A percentile compares a stretch with the other conserved stretches of the same genome.
Evolutionary conservation across 2,888 invertebrate genomes (phyloP).

Genomic region (Sicus ferrugineus): DNA sequence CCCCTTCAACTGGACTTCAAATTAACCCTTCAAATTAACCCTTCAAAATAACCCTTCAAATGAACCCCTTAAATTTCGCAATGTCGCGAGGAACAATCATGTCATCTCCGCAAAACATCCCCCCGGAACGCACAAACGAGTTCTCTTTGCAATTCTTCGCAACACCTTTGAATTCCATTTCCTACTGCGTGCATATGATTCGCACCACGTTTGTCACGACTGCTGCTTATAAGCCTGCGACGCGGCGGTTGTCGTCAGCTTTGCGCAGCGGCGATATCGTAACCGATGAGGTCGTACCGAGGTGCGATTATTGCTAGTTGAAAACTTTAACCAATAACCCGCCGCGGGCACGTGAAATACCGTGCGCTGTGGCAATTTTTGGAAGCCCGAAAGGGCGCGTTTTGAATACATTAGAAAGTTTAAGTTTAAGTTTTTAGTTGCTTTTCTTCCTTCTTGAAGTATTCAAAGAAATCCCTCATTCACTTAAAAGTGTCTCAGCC

Average conservation of each 20-base stretch:
- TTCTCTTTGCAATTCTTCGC: no score
- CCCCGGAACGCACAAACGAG: no score
- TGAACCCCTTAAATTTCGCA: no score
- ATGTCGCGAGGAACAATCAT: no score
- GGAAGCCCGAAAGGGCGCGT: conserved; percentile 70
- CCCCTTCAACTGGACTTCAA: no score
- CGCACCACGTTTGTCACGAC: background rate
- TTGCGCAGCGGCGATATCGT: conserved; percentile 94
- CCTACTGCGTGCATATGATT: background rate
- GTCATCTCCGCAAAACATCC: no score
- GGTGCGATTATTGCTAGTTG: conserved; percentile 93
- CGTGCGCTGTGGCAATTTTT: conserved; percentile 89
- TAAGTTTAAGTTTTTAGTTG: no score
- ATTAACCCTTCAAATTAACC: no score
- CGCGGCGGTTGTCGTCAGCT: conserved; percentile 66
- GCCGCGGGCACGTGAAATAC: conserved; percentile 86
- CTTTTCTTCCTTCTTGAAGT: background rate
- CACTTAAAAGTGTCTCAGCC: conserved; percentile 5
- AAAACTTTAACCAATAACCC: conserved; percentile 94
- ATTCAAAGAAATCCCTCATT: background rate
- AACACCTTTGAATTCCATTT: no score
- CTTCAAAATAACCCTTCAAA: no score
- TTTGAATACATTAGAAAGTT: conserved; percentile 43
- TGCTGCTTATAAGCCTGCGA: background rate
- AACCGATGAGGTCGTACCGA: conserved; percentile 90